Percentiles rank a stretch among this genome's conserved stretches.
Conservation (phyloP, 2,797 vertebrate genomes). For the Squalus acanthias region DNA sequence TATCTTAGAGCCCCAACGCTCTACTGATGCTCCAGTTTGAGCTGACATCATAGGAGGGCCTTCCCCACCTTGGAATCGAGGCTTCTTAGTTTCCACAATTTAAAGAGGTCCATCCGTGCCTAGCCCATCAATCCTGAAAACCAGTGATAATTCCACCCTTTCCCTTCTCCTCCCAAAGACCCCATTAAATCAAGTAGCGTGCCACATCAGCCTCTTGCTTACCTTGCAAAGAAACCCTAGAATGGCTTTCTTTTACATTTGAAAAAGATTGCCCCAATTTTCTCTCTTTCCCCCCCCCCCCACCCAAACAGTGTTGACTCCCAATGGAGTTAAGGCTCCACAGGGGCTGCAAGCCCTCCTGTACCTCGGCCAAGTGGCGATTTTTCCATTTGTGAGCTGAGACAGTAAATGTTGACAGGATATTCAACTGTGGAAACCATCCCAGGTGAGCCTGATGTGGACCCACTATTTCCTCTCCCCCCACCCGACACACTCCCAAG, state of each 20-base stretch:
- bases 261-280: too few relatives aligned
- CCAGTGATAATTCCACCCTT: too few relatives aligned
- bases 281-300: too few relatives aligned
- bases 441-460: neutral
- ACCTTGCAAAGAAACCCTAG: neutral
- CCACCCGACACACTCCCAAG: neutral
- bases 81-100: too few relatives aligned
- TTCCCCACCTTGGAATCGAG: too few relatives aligned
- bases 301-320: neutral
- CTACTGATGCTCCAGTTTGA: too few relatives aligned
- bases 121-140: neutral
- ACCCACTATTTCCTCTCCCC: neutral
- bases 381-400: neutral
- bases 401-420: neutral
- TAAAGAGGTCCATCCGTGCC: neutral
- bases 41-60: too few relatives aligned
- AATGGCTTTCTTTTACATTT: too few relatives aligned
- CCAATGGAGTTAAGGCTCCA: neutral
- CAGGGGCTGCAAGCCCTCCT: neutral
- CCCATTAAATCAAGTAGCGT: neutral
- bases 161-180: neutral
- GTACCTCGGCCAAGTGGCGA: neutral
- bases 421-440: neutral
- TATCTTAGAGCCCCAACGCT: too few relatives aligned
- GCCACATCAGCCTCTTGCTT: neutral